Percentiles rank a stretch among this genome's conserved stretches.
Evolutionary conservation across 2,113 vertebrate genomes (phyloP).

Genomic region (Chlamydotis undulata): DNA sequence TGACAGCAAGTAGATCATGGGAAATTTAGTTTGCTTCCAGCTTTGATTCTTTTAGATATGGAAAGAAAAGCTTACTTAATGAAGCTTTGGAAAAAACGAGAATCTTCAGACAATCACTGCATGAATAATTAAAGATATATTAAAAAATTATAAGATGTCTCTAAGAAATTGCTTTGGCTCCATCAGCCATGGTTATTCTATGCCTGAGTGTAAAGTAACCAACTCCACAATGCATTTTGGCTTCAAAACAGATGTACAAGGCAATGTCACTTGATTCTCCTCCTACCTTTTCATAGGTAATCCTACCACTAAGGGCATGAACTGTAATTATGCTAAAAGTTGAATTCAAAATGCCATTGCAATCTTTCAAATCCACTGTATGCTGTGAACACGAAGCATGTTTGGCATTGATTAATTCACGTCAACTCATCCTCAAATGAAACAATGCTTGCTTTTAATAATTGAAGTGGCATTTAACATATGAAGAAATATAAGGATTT

Average conservation of each 20-base stretch:
- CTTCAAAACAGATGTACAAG: conserved; percentile 75
- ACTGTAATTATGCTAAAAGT: conserved; percentile 76
- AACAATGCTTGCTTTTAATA: conserved; percentile 34
- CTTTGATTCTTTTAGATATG: not conserved
- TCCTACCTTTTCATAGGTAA: conserved; percentile 72
- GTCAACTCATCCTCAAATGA: conserved; percentile 15
- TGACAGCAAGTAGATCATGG: not conserved
- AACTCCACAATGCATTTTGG: conserved; percentile 51
- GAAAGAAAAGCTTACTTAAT: not conserved
- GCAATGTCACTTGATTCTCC: conserved; percentile 70
- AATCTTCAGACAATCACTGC: conserved; percentile 11
- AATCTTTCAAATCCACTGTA: conserved; percentile 23
- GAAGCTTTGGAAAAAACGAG: not conserved
- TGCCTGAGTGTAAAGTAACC: conserved; percentile 67
- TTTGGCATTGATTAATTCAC: conserved; percentile 46
- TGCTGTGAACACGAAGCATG: not conserved
- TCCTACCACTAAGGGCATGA: conserved; percentile 58
- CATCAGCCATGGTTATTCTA: conserved; percentile 58
- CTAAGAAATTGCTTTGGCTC: conserved; percentile 50
- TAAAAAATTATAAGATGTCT: conserved; percentile 58
- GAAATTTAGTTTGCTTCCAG: not conserved
- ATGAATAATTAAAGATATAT: conserved; percentile 64
- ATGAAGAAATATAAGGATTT: conserved; percentile 4
- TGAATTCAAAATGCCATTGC: conserved; percentile 40
- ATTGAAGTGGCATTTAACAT: conserved; percentile 23